Conservation (phyloP, 1,140 invertebrate genomes). For the Pachypeltis micranthus region DNA sequence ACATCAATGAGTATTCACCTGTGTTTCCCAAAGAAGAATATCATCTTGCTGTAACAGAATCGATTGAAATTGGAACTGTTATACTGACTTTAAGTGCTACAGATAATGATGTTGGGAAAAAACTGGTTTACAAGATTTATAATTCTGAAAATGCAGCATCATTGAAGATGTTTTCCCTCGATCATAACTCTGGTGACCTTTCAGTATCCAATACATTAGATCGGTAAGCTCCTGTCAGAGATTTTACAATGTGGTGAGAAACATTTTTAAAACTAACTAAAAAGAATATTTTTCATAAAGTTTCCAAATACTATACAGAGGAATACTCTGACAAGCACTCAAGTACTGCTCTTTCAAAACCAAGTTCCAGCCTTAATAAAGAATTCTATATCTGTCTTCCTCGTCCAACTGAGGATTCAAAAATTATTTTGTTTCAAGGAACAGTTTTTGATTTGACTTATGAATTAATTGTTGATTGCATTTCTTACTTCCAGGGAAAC, state of each 20-base stretch:
- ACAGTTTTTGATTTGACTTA: too few species aligned
- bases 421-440: neutral
- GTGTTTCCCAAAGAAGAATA: conserved; percentile 55
- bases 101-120: conserved; percentile 52
- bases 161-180: conserved; percentile 58
- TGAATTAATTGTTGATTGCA: too few species aligned
- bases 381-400: neutral
- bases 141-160: conserved; percentile 59
- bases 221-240: too few species aligned
- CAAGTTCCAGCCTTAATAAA: too few species aligned
- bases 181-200: conserved; percentile 60
- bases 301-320: too few species aligned
- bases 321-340: too few species aligned
- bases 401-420: neutral
- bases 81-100: conserved; percentile 51
- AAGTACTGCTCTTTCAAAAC: too few species aligned
- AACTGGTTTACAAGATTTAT: conserved; percentile 63
- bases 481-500: conserved; percentile 45
- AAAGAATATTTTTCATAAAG: too few species aligned
- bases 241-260: too few species aligned
- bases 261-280: too few species aligned
- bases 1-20: conserved; percentile 71
- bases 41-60: conserved; percentile 60
- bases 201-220: conserved; percentile 56
- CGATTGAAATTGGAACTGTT: conserved; percentile 44